These are phyloP conservation scores for Xanthia togata DNA, from an alignment of 2,888 invertebrate species.

Conservation along the genomic window DNA sequence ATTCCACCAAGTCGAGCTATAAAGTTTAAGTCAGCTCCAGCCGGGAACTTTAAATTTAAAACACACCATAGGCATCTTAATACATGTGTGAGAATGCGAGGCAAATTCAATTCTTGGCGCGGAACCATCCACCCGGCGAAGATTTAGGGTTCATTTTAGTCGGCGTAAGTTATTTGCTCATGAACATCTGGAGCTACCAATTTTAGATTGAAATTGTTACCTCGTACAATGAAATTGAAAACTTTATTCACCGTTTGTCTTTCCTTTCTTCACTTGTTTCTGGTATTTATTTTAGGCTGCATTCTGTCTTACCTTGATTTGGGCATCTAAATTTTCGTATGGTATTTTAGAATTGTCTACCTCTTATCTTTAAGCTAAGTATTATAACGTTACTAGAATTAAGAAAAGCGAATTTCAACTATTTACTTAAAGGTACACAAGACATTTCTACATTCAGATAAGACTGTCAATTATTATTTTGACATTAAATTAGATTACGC, in stretches of 20 bases:
- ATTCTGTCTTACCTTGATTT: slow-evolving; percentile 29
- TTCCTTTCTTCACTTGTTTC: slow-evolving; percentile 45
- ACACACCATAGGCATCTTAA: slow-evolving; percentile 67
- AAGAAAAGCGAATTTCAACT: neutral
- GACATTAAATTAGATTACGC: neutral
- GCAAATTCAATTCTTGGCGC: slow-evolving; percentile 87
- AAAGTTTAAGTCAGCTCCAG: slow-evolving; percentile 55
- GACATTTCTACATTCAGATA: neutral
- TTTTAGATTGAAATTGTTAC: slow-evolving; percentile 84
- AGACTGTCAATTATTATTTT: neutral
- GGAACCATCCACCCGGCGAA: slow-evolving; percentile 81
- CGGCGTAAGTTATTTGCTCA: slow-evolving; percentile 86
- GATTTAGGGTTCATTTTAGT: slow-evolving; percentile 88
- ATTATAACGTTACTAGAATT: neutral
- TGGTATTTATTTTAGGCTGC: slow-evolving; percentile 45
- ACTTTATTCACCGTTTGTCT: slow-evolving; percentile 71
- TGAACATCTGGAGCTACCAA: slow-evolving; percentile 86
- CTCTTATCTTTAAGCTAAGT: neutral
- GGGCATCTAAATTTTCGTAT: neutral
- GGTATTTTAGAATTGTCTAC: neutral
- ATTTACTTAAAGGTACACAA: neutral
- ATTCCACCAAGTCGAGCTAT: slow-evolving; percentile 54
- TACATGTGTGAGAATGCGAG: slow-evolving; percentile 74
- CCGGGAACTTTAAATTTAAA: slow-evolving; percentile 64
- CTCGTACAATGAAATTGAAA: slow-evolving; percentile 79